Base-by-base conservation (phyloP, 1,140 invertebrate genomes). In the Globodera ellingtonae region DNA sequence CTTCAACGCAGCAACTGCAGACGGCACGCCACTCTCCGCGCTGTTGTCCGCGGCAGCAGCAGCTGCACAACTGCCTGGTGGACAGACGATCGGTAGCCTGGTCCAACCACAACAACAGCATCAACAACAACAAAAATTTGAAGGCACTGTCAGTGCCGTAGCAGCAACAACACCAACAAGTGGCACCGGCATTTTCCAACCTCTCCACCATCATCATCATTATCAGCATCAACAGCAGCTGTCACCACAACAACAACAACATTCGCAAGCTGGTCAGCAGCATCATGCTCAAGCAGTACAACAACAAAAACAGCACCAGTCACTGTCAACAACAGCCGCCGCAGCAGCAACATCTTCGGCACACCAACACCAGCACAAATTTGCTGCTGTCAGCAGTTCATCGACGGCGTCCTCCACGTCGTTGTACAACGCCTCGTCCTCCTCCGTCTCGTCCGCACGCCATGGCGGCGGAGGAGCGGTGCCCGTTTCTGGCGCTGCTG, bases 261-360 rank as follows among this genome's bases (percentile, higher is more conserved):
- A 73, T 24, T 47, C 9, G 15, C 24, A 73, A 56, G 72, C 65
- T 47, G 65, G 24, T 52, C 69, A 71, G 15, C 44, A 46, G 4
- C 69, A 46, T 71, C 69, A n/a, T 71, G 15, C 48, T 46, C 44
- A 47, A 71, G 48, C 44, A 71, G 15, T 71, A 71, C n/a, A n/a
- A 71, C 69, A 18, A 15, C 69, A n/a, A 50, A 3, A 15, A 47
- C 72, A 73, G 46, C 72, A 52, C 4, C 72, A 73, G 18, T 15
- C 46, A 72, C 8, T 47, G 70, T 59, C n/a, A 56, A 71, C 48
- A 75, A 24, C 24, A 24, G 24, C 24, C 24, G 48, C 6, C 74
- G 50, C 50, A 3, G 67, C 4, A 70, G 67, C 67, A 13, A 8
- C 67, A 70, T 9, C 67, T 7, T 9, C 35, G 47, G 4, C 50